Evolutionary conservation across 1,140 invertebrate genomes (phyloP), one percentile per base, ranked within the genome.

Genomic region (Zaprionus lachaisei): DNA sequence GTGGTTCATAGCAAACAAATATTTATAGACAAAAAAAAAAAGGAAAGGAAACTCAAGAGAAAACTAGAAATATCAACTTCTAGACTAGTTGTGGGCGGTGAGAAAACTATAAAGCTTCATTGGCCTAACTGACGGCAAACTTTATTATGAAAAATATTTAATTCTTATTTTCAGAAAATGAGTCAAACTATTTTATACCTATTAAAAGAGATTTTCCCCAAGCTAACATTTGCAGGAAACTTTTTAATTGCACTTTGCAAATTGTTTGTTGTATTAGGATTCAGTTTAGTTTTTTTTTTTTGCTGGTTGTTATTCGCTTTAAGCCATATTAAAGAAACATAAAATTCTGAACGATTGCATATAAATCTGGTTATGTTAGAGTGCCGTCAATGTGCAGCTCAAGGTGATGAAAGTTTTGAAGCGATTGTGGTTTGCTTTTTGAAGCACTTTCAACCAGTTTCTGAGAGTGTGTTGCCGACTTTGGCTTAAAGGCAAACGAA

Each of bases 141-240:
- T 51, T 51, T 51, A 51, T 51, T 51, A 24, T 51, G 47, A 24
- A 51, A 51, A 20, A 51, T 51, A 51, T 51, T 51, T 51, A 51
- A 51, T 51, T 51, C 20, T 51, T 24, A 24, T 51, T 51, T 47
- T 24, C 20, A 14, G 12, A 51, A 51, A 51, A 20, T 51, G 47
- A 51, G 47, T 51, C 47, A 51, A 51, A 51, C 47, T 51, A 51
- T 51, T 51, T 51, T 24, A 51, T 51, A 51, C 47, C 47, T 51
- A 51, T 51, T 51, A 51, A 51, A 49, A 51, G 20, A 14, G 47
- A 51, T 51, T 51, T 51, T 12, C 9, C 22, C 47, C 47, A 12
- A 24, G 47, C 47, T 51, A 51, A 51, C 47, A 51, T 51, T 51
- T 51, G 47, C 20, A 4, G 20, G 9, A 51, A 51, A 51, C 47